Base-by-base conservation (phyloP, 30 jellyfish, hydroid and myxozoan genomes). In the Mastigias papua region DNA sequence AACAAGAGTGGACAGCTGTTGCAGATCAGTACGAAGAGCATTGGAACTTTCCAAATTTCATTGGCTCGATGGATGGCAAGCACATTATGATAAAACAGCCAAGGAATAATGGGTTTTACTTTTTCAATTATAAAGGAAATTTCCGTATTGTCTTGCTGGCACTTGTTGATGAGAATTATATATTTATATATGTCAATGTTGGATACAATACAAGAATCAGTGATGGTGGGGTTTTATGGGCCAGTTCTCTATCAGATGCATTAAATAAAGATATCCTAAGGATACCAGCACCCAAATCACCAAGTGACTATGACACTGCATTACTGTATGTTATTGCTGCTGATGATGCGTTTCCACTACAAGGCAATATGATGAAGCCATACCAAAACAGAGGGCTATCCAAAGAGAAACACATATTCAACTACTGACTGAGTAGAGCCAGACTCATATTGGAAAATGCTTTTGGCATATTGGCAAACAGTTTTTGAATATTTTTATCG, bases 51-150 rank as follows among this genome's bases (percentile, higher is more conserved):
- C 94, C 94, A 10, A 84, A 84, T 50, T 73, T 88, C 83, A 16
- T 84, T 1, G 91, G 94, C 31, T 87, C 93, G 1, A 34, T 84
- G 82, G 92, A 71, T 84, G 91, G 91, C 16, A 84, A 84, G 83
- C 91, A 84, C 83, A 70, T 84, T 5, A 31, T 37, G 9, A 34
- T 84, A 50, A 73, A 73, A 74, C 86, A 85, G 27, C 94, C 94
- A 16, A 73, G 11, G 48, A 73, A 84, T 17, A 28, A 58, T 46
- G 94, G 94, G 21, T 74, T 83, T 25, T 73, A 35, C 50, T 73
- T 34, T 46, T 73, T 73, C 28, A 84, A 84, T 51, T 84, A 84
- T 34, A 84, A 84, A 51, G 91, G 91, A 22, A 73, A 84, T 8
- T 84, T 73, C 73, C n/a, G n/a, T n/a, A n/a, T n/a, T n/a, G 94